Evolutionary conservation across 2,888 invertebrate species (phyloP).

Genomic region (Brachypterus glaber): DNA sequence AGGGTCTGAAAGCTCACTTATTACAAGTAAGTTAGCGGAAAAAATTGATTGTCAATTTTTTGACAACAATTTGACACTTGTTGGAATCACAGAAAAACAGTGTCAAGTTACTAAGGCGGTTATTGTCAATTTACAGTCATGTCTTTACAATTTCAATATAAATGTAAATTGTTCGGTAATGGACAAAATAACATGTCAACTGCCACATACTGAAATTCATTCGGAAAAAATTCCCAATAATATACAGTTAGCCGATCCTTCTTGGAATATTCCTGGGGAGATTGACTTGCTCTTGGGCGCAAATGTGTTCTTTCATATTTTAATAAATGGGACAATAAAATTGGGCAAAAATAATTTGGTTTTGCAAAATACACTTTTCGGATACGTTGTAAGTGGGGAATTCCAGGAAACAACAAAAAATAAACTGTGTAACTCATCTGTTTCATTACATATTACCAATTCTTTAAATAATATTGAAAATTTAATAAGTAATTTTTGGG

Average conservation of each 20-base stretch:
- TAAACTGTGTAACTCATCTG: not conserved
- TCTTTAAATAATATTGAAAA: not conserved
- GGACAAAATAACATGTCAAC: not conserved
- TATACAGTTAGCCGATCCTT: not conserved
- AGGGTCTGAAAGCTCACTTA: conserved; percentile 8
- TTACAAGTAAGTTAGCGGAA: conserved; percentile 4
- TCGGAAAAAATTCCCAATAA: not conserved
- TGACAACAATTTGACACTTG: not conserved
- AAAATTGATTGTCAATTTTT: not conserved
- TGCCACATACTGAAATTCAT: not conserved
- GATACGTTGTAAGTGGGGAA: not conserved
- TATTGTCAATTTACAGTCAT: not conserved
- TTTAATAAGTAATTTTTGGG: not conserved
- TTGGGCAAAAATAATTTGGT: not conserved
- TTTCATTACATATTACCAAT: not conserved
- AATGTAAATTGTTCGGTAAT: not conserved
- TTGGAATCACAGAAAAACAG: not conserved
- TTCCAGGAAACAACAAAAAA: not conserved
- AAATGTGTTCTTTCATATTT: not conserved
- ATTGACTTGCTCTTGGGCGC: not conserved
- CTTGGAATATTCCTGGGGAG: not conserved
- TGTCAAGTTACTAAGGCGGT: not conserved
- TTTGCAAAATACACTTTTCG: not conserved
- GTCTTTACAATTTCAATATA: not conserved
- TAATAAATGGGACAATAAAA: not conserved